Base-by-base conservation (phyloP, 2,797 vertebrate species). In the Heterohyrax brucei region DNA sequence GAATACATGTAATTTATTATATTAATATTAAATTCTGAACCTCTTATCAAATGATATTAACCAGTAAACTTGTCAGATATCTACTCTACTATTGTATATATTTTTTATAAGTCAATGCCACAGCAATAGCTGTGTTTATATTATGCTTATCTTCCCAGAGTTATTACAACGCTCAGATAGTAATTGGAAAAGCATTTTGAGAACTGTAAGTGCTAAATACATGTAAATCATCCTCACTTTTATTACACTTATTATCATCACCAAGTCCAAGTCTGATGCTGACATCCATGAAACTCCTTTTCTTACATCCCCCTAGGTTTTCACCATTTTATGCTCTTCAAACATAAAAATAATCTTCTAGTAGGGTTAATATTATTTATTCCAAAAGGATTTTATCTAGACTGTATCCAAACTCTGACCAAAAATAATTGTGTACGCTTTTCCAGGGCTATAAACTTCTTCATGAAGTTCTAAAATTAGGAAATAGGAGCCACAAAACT, bases 161-260 rank as follows among this genome's bases (percentile, higher is more conserved):
- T 83, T 80, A 95, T 24, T 48, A 4, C 39, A 82, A 97, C 10
- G 14, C 83, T 62, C 9, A 95, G 95, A 28, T 91, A 95, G 91
- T 68, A 96, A 96, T 3, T 89, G 26, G 33, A 94, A 77, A 95
- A 89, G 26, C n/a, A 94, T 85, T 97, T 88, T 77, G 28, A 93
- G 30, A 96, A 80, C 10, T 81, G 0, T 85, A 93, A 91, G 22
- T 77, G 28, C 26, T 72, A 96, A 94, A 88, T 70, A 88, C 7
- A 92, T 64, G 8, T 56, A 91, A 94, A 85, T n/a, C 87, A 7
- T 90, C 79, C 9, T 90, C 48, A 92, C 13, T 33, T 46, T 56
- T 86, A 61, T 61, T 93, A 90, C 87, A 95, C 89, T 59, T 53
- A 88, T 73, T 14, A 93, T 21, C 56, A 90, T 77, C 78, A 93